Evolutionary conservation across 2,888 invertebrate genomes (phyloP).

Genomic region (Cheilosia soror): DNA sequence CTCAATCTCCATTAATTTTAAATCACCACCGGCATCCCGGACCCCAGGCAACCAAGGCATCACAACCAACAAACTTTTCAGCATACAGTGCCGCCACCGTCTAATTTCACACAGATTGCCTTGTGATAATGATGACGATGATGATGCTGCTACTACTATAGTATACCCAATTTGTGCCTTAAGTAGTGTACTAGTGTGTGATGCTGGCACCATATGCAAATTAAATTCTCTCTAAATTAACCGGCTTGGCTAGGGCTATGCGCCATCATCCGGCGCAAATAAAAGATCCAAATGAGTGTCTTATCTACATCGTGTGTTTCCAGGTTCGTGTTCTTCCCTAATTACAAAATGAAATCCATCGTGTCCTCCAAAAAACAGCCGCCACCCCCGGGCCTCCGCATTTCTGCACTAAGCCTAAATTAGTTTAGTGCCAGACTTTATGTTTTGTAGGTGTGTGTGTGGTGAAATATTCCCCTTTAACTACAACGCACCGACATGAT

Average conservation of each 20-base stretch:
- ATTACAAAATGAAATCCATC: constrained; percentile 65
- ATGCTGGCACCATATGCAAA: constrained; percentile 67
- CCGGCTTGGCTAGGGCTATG: constrained; percentile 52
- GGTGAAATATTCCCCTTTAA: constrained; percentile 21
- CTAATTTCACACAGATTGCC: constrained; percentile 69
- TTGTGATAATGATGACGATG: constrained; percentile 31
- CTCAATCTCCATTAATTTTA: constrained; percentile 72
- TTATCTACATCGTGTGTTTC: constrained; percentile 71
- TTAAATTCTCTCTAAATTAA: constrained; percentile 72
- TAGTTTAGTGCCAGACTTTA: constrained; percentile 44
- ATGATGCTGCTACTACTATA: constrained; percentile 22
- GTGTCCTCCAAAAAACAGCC: constrained; percentile 1
- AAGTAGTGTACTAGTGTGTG: constrained; percentile 63
- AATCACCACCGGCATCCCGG: constrained; percentile 69
- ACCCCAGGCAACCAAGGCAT: constrained; percentile 48
- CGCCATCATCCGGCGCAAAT: constrained; percentile 45
- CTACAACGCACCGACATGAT: too few relatives aligned
- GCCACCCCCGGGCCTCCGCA: not conserved
- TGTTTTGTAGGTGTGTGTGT: constrained; percentile 13
- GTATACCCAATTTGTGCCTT: constrained; percentile 58
- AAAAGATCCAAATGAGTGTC: constrained; percentile 69
- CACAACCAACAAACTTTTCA: constrained; percentile 27
- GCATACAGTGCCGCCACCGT: constrained; percentile 33
- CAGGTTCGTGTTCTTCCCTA: constrained; percentile 71
- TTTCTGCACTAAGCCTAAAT: constrained; percentile 61